These are phyloP conservation scores for Polyommatus iphigenia DNA, from an alignment of 2,888 invertebrate genomes.

Conservation along the genomic window DNA sequence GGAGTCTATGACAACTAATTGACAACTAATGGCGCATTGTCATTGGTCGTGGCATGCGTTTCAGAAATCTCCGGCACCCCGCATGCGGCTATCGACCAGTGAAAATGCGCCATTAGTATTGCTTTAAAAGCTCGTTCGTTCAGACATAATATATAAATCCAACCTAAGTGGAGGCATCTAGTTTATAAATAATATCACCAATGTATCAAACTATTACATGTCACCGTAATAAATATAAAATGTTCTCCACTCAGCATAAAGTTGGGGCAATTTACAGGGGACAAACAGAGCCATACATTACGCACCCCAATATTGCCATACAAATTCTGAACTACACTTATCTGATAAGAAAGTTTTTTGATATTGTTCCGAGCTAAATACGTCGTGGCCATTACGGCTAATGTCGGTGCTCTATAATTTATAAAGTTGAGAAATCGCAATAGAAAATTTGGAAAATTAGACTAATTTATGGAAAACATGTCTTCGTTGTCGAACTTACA, in stretches of 20 bases:
- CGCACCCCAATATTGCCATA: neutral
- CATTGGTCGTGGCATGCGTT: too few species aligned
- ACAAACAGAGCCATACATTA: slow-evolving; percentile 23
- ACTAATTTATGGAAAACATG: too few species aligned
- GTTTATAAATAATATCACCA: neutral
- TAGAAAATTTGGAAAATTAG: neutral
- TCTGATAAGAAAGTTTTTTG: slow-evolving; percentile 25
- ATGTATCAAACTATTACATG: neutral
- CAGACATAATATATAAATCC: too few species aligned
- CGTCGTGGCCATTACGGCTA: neutral
- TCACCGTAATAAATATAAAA: neutral
- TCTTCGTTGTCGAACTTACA: too few species aligned
- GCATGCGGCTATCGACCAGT: too few species aligned
- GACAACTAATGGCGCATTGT: too few species aligned
- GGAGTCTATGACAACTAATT: too few species aligned
- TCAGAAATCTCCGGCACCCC: too few species aligned
- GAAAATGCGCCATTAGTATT: too few species aligned
- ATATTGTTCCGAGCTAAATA: neutral
- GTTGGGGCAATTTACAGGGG: neutral
- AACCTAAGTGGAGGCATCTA: neutral
- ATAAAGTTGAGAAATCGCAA: neutral
- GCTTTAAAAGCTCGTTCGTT: too few species aligned
- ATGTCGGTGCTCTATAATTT: neutral
- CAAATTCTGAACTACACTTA: slow-evolving; percentile 26
- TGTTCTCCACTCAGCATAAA: slow-evolving; percentile 15